Evolutionary conservation across 2,888 invertebrate species (phyloP).

Genomic region (Mechanitis mazaeus): DNA sequence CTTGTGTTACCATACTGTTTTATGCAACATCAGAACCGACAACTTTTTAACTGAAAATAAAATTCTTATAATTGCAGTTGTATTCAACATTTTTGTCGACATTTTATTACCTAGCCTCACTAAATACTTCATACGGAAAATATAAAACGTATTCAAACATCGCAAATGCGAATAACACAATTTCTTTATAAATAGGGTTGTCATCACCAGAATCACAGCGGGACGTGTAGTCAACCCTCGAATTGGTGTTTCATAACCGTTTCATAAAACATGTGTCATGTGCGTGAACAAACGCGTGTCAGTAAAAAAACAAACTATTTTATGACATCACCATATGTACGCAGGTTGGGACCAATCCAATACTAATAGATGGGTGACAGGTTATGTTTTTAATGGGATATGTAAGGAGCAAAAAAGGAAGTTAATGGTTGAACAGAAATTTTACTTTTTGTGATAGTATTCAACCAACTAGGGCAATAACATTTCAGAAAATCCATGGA

Average conservation of each 20-base stretch:
- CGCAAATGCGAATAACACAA: slow-evolving; percentile 36
- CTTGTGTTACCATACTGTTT: not conserved
- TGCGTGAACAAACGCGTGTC: slow-evolving; percentile 37
- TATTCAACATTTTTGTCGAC: too few relatives aligned
- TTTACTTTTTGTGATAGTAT: slow-evolving; percentile 9
- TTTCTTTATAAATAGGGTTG: slow-evolving; percentile 53
- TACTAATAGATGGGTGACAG: slow-evolving; percentile 30
- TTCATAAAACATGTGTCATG: slow-evolving; percentile 36
- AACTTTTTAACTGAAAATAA: too few relatives aligned
- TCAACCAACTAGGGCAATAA: too few relatives aligned
- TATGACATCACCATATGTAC: slow-evolving; percentile 24
- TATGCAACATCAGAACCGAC: too few relatives aligned
- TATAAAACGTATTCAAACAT: slow-evolving; percentile 7
- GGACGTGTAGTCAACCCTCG: slow-evolving; percentile 31
- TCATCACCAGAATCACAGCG: slow-evolving; percentile 51
- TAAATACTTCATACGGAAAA: not conserved
- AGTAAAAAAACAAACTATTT: slow-evolving; percentile 37
- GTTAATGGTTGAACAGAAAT: slow-evolving; percentile 15
- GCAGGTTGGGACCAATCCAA: slow-evolving; percentile 29
- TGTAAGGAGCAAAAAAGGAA: slow-evolving; percentile 20
- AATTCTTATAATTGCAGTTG: too few relatives aligned
- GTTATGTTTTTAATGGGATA: slow-evolving; percentile 15
- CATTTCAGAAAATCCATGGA: too few relatives aligned
- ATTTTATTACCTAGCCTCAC: too few relatives aligned
- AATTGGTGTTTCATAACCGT: slow-evolving; percentile 9